Percentiles rank a stretch among this genome's conserved stretches.
These are phyloP conservation scores for Montifringilla adamsi DNA, from an alignment of 2,113 vertebrate species.

Conservation along the genomic window DNA sequence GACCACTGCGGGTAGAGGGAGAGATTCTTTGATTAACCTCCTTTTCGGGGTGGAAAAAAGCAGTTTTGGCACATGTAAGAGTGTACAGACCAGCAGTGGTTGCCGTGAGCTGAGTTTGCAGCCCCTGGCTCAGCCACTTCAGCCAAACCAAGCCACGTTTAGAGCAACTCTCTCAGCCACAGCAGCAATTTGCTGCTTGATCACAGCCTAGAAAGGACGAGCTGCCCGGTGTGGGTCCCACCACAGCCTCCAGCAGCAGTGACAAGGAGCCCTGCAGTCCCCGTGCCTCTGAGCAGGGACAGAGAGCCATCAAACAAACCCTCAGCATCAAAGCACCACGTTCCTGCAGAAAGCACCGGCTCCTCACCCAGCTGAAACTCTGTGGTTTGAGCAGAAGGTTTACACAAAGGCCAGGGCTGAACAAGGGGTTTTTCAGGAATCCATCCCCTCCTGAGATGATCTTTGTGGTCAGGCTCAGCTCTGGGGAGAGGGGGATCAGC, in stretches of 20 bases:
- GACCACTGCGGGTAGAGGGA: fast-evolving
- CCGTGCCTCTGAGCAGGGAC: background rate
- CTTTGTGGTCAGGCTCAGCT: background rate
- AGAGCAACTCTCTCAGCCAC: background rate
- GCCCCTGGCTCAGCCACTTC: fast-evolving
- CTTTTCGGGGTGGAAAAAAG: background rate
- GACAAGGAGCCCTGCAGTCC: background rate
- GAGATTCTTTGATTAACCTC: background rate
- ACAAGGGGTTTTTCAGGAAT: background rate
- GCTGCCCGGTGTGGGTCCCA: fast-evolving
- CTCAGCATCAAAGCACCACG: background rate
- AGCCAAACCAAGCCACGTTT: fast-evolving
- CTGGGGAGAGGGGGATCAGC: background rate
- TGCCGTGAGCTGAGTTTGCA: fast-evolving
- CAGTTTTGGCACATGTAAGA: fast-evolving
- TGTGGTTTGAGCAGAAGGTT: background rate
- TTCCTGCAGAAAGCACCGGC: background rate
- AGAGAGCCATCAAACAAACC: background rate
- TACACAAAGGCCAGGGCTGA: background rate
- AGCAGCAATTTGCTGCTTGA: background rate
- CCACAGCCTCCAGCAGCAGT: background rate
- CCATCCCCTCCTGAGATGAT: background rate
- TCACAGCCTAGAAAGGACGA: background rate
- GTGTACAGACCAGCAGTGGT: background rate
- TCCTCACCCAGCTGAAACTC: background rate